Percentiles rank a stretch among this genome's conserved stretches.
Conservation (phyloP, 2,888 invertebrate genomes). For the Aspidiotus destructor region DNA sequence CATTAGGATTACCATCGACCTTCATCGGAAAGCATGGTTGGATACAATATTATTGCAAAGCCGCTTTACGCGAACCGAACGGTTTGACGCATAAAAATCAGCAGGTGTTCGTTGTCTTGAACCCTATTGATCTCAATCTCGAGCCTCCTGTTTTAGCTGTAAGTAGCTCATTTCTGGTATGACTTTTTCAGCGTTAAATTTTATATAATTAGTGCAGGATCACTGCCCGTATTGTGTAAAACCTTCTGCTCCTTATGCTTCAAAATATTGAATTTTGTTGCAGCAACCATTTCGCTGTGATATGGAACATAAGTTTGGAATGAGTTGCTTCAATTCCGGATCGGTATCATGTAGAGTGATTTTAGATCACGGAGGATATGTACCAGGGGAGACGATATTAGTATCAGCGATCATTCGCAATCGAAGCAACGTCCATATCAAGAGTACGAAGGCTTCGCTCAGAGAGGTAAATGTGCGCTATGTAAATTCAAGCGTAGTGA, state of each 20-base stretch:
- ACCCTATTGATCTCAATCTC: conserved; percentile 83
- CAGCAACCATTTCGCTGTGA: conserved; percentile 84
- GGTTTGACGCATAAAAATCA: conserved; percentile 89
- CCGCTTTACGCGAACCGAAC: conserved; percentile 75
- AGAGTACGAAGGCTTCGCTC: conserved; percentile 73
- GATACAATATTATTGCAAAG: conserved; percentile 91
- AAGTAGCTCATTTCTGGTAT: conserved; percentile 43
- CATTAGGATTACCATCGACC: conserved; percentile 81
- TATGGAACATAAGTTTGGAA: conserved; percentile 80
- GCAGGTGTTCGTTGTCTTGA: conserved; percentile 95
- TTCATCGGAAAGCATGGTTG: conserved; percentile 89
- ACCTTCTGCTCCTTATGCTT: too few species aligned
- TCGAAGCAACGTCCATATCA: conserved; percentile 73
- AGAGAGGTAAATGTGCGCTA: conserved; percentile 50
- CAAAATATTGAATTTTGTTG: conserved; percentile 30
- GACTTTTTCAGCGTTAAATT: background rate
- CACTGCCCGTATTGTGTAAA: too few species aligned
- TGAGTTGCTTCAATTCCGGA: conserved; percentile 80
- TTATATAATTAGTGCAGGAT: background rate
- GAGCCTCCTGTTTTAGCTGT: conserved; percentile 81
- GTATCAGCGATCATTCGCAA: conserved; percentile 78
- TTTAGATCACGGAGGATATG: conserved; percentile 85
- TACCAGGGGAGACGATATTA: conserved; percentile 85
- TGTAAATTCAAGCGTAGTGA: too few species aligned
- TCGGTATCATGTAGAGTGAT: conserved; percentile 75